A percentile compares a stretch with the other conserved stretches of the same genome.
phyloP scores from a whole-genome alignment of 2,888 invertebrate species.

The Tromatobia lineatoria region DNA sequence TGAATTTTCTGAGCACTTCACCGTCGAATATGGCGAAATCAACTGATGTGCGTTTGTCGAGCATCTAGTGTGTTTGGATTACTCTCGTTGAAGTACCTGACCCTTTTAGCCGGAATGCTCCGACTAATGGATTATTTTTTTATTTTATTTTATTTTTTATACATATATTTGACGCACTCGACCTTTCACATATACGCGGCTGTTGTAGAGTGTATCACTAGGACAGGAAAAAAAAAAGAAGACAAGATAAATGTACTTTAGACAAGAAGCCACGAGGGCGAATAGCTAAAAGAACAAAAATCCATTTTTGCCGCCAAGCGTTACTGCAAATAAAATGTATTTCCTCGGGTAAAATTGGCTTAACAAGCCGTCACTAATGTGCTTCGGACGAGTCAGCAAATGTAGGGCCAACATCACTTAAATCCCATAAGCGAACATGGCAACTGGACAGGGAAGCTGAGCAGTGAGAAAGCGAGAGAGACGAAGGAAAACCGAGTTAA shows the following conservation, averaged over 20 bases:
- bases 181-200: background rate
- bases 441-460: background rate
- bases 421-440: conserved; percentile 20
- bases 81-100: conserved; percentile 28
- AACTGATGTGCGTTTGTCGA: conserved; percentile 19
- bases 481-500: conserved; percentile 42
- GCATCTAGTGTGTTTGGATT: conserved; percentile 32
- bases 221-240: background rate
- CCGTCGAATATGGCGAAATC: conserved; percentile 5
- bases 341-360: conserved; percentile 28
- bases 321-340: conserved; percentile 24
- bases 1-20: conserved; percentile 19
- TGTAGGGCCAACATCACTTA: conserved; percentile 42
- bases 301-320: background rate
- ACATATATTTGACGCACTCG: background rate
- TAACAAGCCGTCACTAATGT: conserved; percentile 35
- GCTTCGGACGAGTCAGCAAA: conserved; percentile 38
- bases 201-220: background rate
- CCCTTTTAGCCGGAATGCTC: conserved; percentile 17
- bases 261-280: background rate
- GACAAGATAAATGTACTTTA: background rate
- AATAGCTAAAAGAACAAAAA: background rate
- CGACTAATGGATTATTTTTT: conserved; percentile 42
- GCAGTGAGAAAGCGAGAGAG: conserved; percentile 6
- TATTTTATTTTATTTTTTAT: background rate